Evolutionary conservation across 2,888 invertebrate species (phyloP), one percentile per base, ranked within the genome.

Genomic region (Sminthurides aquaticus): DNA sequence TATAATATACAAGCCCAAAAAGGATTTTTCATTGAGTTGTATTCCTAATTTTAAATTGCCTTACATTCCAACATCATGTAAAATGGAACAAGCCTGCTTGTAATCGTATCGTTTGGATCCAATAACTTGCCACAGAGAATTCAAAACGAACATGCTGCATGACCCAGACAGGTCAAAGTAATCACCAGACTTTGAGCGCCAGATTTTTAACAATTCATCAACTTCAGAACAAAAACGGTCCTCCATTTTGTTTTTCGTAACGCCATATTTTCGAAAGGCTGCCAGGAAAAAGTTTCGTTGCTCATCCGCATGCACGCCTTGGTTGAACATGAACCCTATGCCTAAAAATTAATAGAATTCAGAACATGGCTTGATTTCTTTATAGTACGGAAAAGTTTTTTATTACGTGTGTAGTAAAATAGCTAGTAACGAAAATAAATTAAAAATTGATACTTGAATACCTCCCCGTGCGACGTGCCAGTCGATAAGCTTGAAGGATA

Each of bases 71-170:
- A 52, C 20, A 20, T 22, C 5, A 8, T 52, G 20, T 52, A 52
- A 8, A 5, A 52, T 20, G 5, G 5, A 20, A 15, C 22, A 20
- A 5, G 52, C 22, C 22, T 52, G 11, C 5, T 52, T 8, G 18
- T 20, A 52, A 52, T 52, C 20, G 52, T 52, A 52, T 20, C 52
- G 18, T 20, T 52, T 52, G 20, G 52, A 20, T 52, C 52, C 52
- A 52, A 52, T 15, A 20, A 52, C 52, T 15, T 22, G 18, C 52
- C 52, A 52, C 20, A 52, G 8, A 5, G 52, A 52, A 20, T 52
- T 52, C 20, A 52, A 15, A 20, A 20, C 52, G 20, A 20, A 52
- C 20, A 20, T 15, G 52, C 52, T 52, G 20, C 18, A 52, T 15
- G 20, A 52, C 20, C 52, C 52, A 22, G 18, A 15, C 18, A 52